Evolutionary conservation across 2,888 invertebrate genomes (phyloP), one percentile per base, ranked within the genome.

Genomic region (Caenorhabditis sp.): DNA sequence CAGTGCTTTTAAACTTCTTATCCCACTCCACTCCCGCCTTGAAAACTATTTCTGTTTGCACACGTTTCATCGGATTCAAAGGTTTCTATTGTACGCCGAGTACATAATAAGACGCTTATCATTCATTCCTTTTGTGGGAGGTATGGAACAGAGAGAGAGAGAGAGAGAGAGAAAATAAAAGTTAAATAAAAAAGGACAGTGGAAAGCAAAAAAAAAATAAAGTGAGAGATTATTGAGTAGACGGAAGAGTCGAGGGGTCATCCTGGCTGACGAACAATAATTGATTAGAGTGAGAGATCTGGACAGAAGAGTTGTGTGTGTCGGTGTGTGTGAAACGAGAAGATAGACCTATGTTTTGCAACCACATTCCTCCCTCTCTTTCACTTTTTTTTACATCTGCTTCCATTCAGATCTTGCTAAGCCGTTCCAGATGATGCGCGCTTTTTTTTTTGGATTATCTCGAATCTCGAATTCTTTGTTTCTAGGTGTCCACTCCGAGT

Each of bases 201-300:
- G 24, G 9, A 5, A 30, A 30, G 30, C 22, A 43, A 43, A 43
- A 43, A 20, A 13, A 43, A 17, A 41, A 41, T n/a, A n/a, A n/a
- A n/a, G n/a, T n/a, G n/a, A n/a, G n/a, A n/a, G n/a, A n/a, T n/a
- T n/a, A n/a, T n/a, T n/a, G 41, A 17, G 17, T 17, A 17, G 17
- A 3, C 15, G 17, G 17, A 58, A 35, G 15, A 35, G 15, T 24
- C n/a, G 11, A 20, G n/a, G 41, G 50, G 32, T 63, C 50, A 63
- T 43, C 30, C 27, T 17, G 39, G 37, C n/a, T 52, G 68, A 43
- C 66, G 48, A 58, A 70, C 61, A 62, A 62, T 71, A 71, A 71
- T 71, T 71, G 62, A 71, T 71, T 62, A 55, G 71, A 9, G 13
- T 30, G 26, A 53, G 53, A 37, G 32, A 48, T 70, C 45, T 17